Percentiles rank a stretch among this genome's conserved stretches.
Evolutionary conservation across 2,113 vertebrate species (phyloP).

Genomic region (Oncorhynchus gorbuscha): DNA sequence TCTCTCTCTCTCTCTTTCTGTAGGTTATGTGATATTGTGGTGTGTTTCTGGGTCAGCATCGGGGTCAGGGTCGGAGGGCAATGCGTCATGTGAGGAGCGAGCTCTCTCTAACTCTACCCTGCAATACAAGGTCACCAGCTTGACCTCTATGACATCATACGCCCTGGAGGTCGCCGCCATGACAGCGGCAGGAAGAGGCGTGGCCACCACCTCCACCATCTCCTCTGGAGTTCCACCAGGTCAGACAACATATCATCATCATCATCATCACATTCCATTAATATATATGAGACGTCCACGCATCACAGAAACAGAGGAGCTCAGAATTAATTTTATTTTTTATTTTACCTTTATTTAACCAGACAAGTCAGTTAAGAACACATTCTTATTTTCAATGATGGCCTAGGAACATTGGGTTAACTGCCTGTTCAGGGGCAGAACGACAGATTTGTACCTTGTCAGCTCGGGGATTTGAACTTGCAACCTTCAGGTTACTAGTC

Average conservation of each 20-base stretch:
- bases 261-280: neutral
- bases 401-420: too few species aligned
- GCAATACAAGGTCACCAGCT: conserved; percentile 85
- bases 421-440: too few species aligned
- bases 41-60: conserved; percentile 68
- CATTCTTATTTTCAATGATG: too few species aligned
- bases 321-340: too few species aligned
- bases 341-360: too few species aligned
- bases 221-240: conserved; percentile 96
- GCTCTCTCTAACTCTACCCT: conserved; percentile 80
- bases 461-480: too few species aligned
- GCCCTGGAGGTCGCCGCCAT: conserved; percentile 85
- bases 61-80: conserved; percentile 48
- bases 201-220: conserved; percentile 84
- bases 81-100: conserved; percentile 75
- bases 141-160: conserved; percentile 89
- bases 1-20: neutral
- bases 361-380: too few species aligned
- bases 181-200: conserved; percentile 80
- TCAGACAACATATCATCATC: conserved; percentile 45
- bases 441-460: too few species aligned
- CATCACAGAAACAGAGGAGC: conserved; percentile 34
- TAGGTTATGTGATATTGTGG: conserved; percentile 91
- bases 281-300: neutral
- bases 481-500: too few species aligned